Percentiles rank a stretch among this genome's conserved stretches.
phyloP scores from a whole-genome alignment of 1,140 invertebrate species.

The fruit fly (Drosophila melanogaster) region DNA sequence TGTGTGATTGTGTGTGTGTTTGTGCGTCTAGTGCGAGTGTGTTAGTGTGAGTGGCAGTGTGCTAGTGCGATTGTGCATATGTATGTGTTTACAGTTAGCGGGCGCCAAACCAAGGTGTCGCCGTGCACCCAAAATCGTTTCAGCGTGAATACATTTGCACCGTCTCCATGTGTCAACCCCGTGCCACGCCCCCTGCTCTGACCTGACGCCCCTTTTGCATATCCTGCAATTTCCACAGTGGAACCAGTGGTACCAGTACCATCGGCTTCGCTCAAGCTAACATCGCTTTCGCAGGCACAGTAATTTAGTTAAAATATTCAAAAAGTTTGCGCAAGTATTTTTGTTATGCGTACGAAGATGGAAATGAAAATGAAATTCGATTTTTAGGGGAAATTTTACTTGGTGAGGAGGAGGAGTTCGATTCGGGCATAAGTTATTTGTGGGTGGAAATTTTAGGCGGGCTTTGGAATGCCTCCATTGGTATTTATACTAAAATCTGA shows the following conservation, averaged over 20 bases:
- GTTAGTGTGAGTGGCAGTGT: slow-evolving; percentile 30
- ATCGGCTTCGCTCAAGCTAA: slow-evolving; percentile 21
- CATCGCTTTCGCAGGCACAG: slow-evolving; percentile 18
- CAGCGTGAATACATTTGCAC: slow-evolving; percentile 78
- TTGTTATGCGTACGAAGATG: slow-evolving; percentile 30
- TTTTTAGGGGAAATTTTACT: slow-evolving; percentile 1
- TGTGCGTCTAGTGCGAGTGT: slow-evolving; percentile 23
- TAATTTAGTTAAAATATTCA: slow-evolving; percentile 54
- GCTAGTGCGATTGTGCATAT: slow-evolving; percentile 44
- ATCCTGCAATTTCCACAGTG: slow-evolving; percentile 42
- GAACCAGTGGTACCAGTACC: slow-evolving; percentile 30
- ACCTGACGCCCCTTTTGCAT: slow-evolving; percentile 2
- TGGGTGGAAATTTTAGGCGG: not conserved
- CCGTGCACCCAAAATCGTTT: slow-evolving; percentile 80
- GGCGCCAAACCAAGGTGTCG: slow-evolving; percentile 81
- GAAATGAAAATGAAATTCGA: slow-evolving; percentile 41
- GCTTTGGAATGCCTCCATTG: slow-evolving; percentile 20
- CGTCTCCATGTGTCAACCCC: slow-evolving; percentile 38
- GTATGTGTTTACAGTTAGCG: slow-evolving; percentile 81
- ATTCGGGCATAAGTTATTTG: slow-evolving; percentile 33
- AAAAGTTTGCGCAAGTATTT: slow-evolving; percentile 40
- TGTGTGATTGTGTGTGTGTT: not conserved
- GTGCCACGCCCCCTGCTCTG: slow-evolving; percentile 1
- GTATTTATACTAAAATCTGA: slow-evolving; percentile 26
- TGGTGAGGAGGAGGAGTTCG: not conserved